phyloP scores from a whole-genome alignment of 2,888 invertebrate species.

The Magallana nippona region DNA sequence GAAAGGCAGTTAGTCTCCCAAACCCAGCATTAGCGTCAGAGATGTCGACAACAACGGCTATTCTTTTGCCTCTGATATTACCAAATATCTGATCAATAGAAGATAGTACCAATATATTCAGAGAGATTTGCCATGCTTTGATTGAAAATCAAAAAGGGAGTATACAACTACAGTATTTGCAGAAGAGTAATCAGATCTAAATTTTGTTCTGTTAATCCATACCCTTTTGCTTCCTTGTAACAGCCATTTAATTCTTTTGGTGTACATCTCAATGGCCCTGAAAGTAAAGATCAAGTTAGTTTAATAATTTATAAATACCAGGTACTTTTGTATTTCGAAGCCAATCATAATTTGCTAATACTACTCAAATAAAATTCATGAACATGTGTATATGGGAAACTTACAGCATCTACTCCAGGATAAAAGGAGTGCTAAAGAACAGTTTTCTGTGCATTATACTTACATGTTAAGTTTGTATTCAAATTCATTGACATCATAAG shows the following conservation, averaged over 20 bases:
- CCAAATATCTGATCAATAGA: conserved; percentile 76
- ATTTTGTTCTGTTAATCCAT: conserved; percentile 37
- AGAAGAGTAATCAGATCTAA: background rate
- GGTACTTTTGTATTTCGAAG: too few species aligned
- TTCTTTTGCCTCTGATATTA: conserved; percentile 74
- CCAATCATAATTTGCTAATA: too few species aligned
- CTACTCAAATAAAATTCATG: too few species aligned
- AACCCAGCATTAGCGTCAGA: conserved; percentile 79
- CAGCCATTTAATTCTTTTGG: conserved; percentile 80
- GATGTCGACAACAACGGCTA: conserved; percentile 77
- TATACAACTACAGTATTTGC: too few species aligned
- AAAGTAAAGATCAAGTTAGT: conserved; percentile 39
- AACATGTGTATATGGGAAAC: too few species aligned
- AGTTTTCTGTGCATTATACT: conserved; percentile 51
- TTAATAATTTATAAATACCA: too few species aligned
- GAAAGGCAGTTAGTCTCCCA: conserved; percentile 76
- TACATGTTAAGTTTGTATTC: conserved; percentile 78
- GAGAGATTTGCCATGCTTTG: too few species aligned
- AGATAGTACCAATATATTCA: too few species aligned
- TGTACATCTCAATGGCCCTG: conserved; percentile 78
- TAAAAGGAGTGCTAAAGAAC: background rate
- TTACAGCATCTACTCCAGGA: background rate
- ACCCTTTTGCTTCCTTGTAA: conserved; percentile 79
- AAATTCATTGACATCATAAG: conserved; percentile 79
- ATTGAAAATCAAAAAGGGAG: background rate